These are phyloP conservation scores for Tyrannus savana DNA, from an alignment of 2,113 vertebrate genomes.

Conservation along the genomic window DNA sequence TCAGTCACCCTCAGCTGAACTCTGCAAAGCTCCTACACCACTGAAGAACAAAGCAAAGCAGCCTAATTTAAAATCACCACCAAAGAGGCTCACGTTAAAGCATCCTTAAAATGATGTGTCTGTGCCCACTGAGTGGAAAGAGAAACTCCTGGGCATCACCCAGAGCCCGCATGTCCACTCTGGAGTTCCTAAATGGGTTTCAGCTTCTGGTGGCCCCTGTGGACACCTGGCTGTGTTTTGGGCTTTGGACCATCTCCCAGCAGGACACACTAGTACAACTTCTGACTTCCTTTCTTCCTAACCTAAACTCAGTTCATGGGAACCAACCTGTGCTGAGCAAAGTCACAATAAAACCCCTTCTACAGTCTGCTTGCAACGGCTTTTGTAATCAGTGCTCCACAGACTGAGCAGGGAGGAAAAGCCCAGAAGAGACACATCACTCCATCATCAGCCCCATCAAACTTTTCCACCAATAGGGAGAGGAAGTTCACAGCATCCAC, in stretches of 20 bases:
- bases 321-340: neutral
- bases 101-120: neutral
- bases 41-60: neutral
- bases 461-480: neutral
- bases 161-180: neutral
- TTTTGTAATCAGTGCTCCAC: neutral
- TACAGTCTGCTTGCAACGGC: neutral
- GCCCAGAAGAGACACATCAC: neutral
- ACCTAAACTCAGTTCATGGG: neutral
- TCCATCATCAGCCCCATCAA: neutral
- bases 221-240: neutral
- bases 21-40: neutral
- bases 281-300: neutral
- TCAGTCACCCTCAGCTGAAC: neutral
- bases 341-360: neutral
- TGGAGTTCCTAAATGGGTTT: neutral
- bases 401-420: accelerated
- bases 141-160: neutral
- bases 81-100: neutral
- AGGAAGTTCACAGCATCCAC: neutral
- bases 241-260: neutral
- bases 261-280: neutral
- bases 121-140: neutral
- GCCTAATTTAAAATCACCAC: neutral
- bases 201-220: neutral